Evolutionary conservation across 2,888 invertebrate species (phyloP), one percentile per base, ranked within the genome.

Genomic region (Hyposoter didymator): DNA sequence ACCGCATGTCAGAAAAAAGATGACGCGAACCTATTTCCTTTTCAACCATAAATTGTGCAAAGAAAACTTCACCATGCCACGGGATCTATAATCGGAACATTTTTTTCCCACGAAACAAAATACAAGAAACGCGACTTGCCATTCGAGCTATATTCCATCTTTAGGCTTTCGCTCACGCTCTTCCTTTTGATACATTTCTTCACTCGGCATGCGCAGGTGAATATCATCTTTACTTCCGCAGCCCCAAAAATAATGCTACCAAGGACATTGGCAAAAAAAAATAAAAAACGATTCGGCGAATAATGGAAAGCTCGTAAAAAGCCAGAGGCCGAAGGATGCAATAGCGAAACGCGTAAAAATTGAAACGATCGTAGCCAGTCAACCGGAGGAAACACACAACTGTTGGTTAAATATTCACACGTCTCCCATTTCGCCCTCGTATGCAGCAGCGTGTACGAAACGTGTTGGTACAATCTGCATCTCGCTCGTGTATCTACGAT

Each of bases 71-170:
- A 8, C 7, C 19, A 2, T 19, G 8, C 14, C 59, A 39, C 6
- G 59, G 4, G 32, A n/a, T 64, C 45, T 6, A 72, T 35, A 35
- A 72, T n/a, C 7, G 39, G 3, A 76, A 66, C 6, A 49, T 66
- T 35, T n/a, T 12, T 14, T 47, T 70, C 59, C 17, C n/a, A 35
- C 59, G 45, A 12, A 52, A 22, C 7, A 43, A 78, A 76, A 19
- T 43, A 72, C 78, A 76, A 75, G 75, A 79, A 81, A 76, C 69
- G 62, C 62, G 64, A 49, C 72, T 62, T 28, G 66, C 69, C 66
- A 35, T 76, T 76, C 72, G 59, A 39, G 67, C 28, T 28, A 81
- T 28, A 64, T 84, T 64, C 64, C 62, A 43, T 62, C 19, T 28
- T 35, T 14, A 3, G 12, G 62, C 22, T 78, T 14, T 59, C 2